phyloP scores from a whole-genome alignment of 1,140 invertebrate genomes.

The Mizuhopecten yessoensis region DNA sequence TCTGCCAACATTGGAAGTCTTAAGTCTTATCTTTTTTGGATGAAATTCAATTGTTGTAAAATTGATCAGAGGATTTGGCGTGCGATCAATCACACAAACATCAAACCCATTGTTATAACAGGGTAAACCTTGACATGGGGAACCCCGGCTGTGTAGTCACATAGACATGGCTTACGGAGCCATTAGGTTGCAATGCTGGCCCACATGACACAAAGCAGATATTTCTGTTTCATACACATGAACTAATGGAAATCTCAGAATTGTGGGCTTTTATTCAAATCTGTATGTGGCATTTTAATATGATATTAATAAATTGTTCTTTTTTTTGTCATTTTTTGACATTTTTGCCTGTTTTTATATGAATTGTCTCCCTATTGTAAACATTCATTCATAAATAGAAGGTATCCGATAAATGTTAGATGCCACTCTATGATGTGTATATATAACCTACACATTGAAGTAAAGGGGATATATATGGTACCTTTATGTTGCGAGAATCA shows the following conservation, averaged over 20 bases:
- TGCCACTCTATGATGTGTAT: too few species aligned
- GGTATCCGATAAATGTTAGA: too few species aligned
- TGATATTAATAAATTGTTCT: background rate
- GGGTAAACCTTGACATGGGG: background rate
- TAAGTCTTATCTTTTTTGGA: slow-evolving; percentile 23
- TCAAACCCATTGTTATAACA: slow-evolving; percentile 23
- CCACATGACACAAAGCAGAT: background rate
- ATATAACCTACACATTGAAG: too few species aligned
- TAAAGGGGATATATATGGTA: too few species aligned
- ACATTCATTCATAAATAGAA: too few species aligned
- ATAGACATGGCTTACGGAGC: background rate
- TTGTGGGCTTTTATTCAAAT: background rate
- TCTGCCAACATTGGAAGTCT: background rate
- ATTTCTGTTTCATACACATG: background rate
- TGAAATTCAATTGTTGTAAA: slow-evolving; percentile 36
- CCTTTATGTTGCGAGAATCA: too few species aligned
- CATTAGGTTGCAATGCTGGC: background rate
- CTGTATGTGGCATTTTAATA: background rate
- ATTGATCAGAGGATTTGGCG: background rate
- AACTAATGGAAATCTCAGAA: slow-evolving; percentile 2
- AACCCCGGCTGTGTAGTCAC: background rate
- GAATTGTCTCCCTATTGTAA: too few species aligned
- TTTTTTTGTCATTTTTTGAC: background rate
- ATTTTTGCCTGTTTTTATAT: background rate
- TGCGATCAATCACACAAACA: slow-evolving; percentile 25